Evolutionary conservation across 2,888 invertebrate genomes (phyloP).

Genomic region (Limnephilus lunatus): DNA sequence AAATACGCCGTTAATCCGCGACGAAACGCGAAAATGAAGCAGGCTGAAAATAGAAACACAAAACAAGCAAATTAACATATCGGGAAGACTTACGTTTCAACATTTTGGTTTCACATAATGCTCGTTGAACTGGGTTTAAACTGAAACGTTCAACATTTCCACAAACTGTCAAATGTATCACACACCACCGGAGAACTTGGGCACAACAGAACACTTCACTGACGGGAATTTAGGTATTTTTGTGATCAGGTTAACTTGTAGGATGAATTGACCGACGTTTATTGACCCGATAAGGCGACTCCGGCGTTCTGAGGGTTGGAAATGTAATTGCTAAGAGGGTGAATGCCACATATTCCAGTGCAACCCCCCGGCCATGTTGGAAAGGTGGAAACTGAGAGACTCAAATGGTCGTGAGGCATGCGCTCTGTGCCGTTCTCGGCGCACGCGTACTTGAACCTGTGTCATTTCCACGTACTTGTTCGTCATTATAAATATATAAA

Average conservation of each 20-base stretch:
- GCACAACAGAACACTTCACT: slow-evolving; percentile 23
- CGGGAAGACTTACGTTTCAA: slow-evolving; percentile 2
- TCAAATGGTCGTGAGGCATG: slow-evolving; percentile 47
- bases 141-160: slow-evolving; percentile 42
- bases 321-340: slow-evolving; percentile 39
- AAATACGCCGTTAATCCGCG: background rate
- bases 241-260: slow-evolving; percentile 8
- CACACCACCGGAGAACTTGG: slow-evolving; percentile 31
- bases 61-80: background rate
- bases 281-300: slow-evolving; percentile 9
- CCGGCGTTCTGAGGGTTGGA: slow-evolving; percentile 37
- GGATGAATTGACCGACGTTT: background rate
- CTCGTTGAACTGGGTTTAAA: background rate
- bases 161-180: slow-evolving; percentile 52
- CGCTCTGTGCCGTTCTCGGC: slow-evolving; percentile 45
- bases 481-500: background rate
- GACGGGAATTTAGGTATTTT: background rate
- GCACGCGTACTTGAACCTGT: slow-evolving; percentile 48
- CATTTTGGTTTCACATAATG: slow-evolving; percentile 39
- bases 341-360: background rate
- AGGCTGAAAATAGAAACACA: background rate
- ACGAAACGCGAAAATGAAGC: background rate
- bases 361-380: slow-evolving; percentile 53
- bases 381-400: slow-evolving; percentile 47
- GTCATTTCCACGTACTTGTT: background rate